Base-by-base conservation (phyloP, 1,140 invertebrate genomes). In the Zaprionus inermis region DNA sequence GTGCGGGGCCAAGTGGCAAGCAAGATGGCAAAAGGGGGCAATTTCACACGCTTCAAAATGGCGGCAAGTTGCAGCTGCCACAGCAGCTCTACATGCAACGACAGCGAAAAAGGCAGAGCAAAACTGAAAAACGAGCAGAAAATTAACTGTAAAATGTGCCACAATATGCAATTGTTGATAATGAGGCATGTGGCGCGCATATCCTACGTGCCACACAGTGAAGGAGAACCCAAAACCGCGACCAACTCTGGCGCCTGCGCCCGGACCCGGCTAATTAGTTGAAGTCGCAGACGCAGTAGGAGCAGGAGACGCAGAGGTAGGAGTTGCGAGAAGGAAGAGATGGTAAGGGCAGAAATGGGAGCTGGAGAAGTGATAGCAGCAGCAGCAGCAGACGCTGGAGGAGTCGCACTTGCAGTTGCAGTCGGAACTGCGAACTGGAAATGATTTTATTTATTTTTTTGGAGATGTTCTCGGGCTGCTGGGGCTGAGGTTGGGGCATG, bases 131-230 rank as follows among this genome's bases (percentile, higher is more conserved):
- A 69, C 34, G 44, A 67, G 71, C 56, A 66, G 71, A 76, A 69
- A 86, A 79, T 81, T 61, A 86, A 88, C 83, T 86, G 83, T 89
- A 83, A 83, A 88, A 86, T 83, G 71, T 88, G 82, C 79, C 82
- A 81, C 82, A 86, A 86, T 86, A 71, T 89, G 73, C 79, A 88
- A 88, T 89, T 80, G 84, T 82, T 89, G 73, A 88, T 88, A 88
- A 88, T 88, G 84, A 79, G 83, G 79, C 83, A 88, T 88, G 80
- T 88, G 80, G 83, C 73, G 77, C 67, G 84, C 72, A 34, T 64
- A 69, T 65, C 51, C 49, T 54, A 38, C 49, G 49, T 46, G 22
- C 51, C 73, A 68, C 73, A 54, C 51, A 54, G 14, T 6, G n/a
- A 24, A 46, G 46, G 11, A 72, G 18, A 58, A 63, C 38, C 41